phyloP scores from a whole-genome alignment of 2,797 vertebrate species.

The Alectoris magna region DNA sequence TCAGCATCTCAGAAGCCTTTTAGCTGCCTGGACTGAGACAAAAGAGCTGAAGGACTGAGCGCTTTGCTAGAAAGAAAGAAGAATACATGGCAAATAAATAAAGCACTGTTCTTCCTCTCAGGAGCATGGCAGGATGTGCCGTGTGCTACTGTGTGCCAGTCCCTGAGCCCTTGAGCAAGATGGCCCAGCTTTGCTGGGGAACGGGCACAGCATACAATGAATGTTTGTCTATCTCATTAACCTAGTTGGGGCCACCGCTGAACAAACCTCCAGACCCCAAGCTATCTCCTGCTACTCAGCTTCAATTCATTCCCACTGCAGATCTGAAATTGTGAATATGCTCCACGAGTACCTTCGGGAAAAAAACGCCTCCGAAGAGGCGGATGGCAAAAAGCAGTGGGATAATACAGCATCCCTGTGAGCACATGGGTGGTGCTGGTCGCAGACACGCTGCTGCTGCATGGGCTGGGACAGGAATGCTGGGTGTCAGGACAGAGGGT shows the following conservation, averaged over 20 bases:
- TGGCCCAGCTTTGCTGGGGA: background rate
- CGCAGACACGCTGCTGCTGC: background rate
- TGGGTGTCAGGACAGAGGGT: background rate
- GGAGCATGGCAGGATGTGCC: background rate
- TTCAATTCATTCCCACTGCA: background rate
- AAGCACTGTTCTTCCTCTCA: background rate
- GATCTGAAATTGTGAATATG: background rate
- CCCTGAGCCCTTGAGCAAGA: background rate
- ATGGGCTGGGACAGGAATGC: background rate
- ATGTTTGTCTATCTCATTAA: background rate
- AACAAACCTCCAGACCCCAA: background rate
- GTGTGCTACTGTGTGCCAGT: background rate
- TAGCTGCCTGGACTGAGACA: background rate
- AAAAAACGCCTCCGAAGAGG: background rate
- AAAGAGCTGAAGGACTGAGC: conserved; percentile 13
- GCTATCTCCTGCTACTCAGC: background rate
- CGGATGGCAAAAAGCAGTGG: background rate
- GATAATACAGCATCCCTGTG: background rate
- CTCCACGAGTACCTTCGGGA: background rate
- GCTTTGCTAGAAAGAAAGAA: background rate
- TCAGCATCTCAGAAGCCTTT: background rate
- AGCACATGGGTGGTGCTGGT: background rate
- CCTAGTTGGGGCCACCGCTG: background rate
- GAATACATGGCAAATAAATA: background rate
- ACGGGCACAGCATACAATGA: background rate